A percentile compares a stretch with the other conserved stretches of the same genome.
These are phyloP conservation scores for Pseudomyrmex dendroicus DNA, from an alignment of 1,140 invertebrate genomes.

Conservation along the genomic window DNA sequence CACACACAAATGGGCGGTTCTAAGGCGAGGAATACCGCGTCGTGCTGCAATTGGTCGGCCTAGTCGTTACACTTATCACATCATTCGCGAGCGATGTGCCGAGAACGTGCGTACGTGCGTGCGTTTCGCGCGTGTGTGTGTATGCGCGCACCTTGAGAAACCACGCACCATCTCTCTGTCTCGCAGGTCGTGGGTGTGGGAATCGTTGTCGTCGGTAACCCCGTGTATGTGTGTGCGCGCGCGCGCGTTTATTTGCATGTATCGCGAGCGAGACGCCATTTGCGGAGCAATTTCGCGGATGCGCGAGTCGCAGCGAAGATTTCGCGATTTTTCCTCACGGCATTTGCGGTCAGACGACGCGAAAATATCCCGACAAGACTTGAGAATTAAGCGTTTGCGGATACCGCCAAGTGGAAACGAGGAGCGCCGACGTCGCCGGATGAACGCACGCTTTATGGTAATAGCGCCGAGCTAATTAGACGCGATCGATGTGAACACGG, in stretches of 20 bases:
- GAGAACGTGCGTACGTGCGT: background rate
- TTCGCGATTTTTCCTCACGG: conserved; percentile 20
- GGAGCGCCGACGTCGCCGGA: background rate
- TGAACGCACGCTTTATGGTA: conserved; percentile 24
- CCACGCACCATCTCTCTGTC: conserved; percentile 36
- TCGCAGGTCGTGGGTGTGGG: conserved; percentile 68
- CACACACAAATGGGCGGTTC: conserved; percentile 79
- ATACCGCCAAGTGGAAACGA: background rate
- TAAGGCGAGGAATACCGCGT: conserved; percentile 62
- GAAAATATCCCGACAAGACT: background rate
- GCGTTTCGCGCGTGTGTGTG: background rate
- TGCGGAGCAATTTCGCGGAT: conserved; percentile 35
- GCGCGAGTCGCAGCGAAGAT: background rate
- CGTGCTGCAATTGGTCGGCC: conserved; percentile 77
- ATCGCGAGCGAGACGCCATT: conserved; percentile 35
- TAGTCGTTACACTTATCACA: conserved; percentile 81
- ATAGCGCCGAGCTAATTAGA: conserved; percentile 38
- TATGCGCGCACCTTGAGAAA: conserved; percentile 55
- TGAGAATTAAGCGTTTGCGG: background rate
- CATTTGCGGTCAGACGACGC: background rate
- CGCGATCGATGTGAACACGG: conserved; percentile 35
- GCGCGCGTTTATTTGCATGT: background rate
- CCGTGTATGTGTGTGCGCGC: no score
- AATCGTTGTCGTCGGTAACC: conserved; percentile 49
- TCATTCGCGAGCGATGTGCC: conserved; percentile 63